phyloP scores from a whole-genome alignment of 2,888 invertebrate species.

The Cephus spinipes region DNA sequence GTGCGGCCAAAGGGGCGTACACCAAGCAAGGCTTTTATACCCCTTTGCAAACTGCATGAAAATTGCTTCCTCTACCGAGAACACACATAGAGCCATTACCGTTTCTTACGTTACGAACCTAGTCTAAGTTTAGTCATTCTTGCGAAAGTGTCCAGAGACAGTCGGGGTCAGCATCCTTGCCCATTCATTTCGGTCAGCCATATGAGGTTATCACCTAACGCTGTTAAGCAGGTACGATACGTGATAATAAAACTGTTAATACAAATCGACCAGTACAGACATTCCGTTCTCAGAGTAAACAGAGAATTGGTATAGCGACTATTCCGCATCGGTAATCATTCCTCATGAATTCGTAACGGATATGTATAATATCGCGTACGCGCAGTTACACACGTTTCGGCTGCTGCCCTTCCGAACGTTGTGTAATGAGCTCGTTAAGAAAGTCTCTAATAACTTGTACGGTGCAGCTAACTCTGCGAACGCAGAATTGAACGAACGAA shows the following conservation, averaged over 20 bases:
- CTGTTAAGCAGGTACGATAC: background rate
- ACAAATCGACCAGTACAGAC: too few species aligned
- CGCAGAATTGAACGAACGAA: background rate
- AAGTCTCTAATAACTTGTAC: background rate
- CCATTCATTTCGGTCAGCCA: background rate
- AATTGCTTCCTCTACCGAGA: slow-evolving; percentile 2
- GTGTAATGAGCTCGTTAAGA: background rate
- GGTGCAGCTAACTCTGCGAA: background rate
- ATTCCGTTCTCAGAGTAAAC: too few species aligned
- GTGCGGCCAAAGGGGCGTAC: slow-evolving; percentile 36
- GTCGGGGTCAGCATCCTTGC: background rate
- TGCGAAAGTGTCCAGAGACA: background rate
- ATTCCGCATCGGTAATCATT: slow-evolving; percentile 42
- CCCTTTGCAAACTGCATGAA: slow-evolving; percentile 17
- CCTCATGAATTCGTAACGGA: slow-evolving; percentile 44
- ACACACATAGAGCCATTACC: background rate
- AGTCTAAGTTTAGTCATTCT: background rate
- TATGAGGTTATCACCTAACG: background rate
- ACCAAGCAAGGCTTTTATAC: slow-evolving; percentile 27
- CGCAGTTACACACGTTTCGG: background rate
- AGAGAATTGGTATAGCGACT: slow-evolving; percentile 51
- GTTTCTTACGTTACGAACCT: background rate
- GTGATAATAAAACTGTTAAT: background rate
- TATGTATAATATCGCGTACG: slow-evolving; percentile 30
- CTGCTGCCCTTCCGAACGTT: background rate